Conservation (phyloP, 2,113 vertebrate genomes). For the Otolemur garnettii region DNA sequence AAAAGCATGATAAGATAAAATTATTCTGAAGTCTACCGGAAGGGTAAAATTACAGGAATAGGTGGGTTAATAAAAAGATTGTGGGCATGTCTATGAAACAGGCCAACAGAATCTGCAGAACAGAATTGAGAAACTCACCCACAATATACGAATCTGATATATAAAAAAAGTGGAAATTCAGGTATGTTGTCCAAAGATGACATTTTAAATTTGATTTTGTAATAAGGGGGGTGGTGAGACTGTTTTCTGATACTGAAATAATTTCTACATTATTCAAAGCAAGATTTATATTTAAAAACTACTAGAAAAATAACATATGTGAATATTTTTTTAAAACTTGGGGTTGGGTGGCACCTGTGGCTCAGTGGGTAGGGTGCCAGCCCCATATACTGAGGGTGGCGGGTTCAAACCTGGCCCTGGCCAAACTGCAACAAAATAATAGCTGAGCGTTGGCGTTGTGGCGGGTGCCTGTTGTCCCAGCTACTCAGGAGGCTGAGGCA, state of each 20-base stretch:
- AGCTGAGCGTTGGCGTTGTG: too few species aligned
- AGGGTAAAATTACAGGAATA: rapidly evolving
- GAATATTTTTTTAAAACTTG: not conserved
- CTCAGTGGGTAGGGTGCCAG: too few species aligned
- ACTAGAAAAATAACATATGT: not conserved
- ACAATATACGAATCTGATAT: not conserved
- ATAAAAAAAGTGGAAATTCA: not conserved
- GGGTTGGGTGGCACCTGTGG: too few species aligned
- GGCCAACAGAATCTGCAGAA: not conserved
- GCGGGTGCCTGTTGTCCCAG: too few species aligned
- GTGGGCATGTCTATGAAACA: not conserved
- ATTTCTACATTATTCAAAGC: not conserved
- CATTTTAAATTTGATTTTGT: not conserved
- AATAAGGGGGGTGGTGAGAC: not conserved
- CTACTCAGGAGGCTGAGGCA: too few species aligned
- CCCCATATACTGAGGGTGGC: too few species aligned
- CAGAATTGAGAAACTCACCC: not conserved
- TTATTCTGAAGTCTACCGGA: not conserved
- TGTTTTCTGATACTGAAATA: not conserved
- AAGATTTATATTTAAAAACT: not conserved
- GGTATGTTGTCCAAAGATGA: not conserved
- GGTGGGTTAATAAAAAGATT: not conserved
- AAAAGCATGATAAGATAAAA: not conserved
- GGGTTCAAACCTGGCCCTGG: too few species aligned
- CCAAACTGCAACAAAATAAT: too few species aligned